Evolutionary conservation across 1,140 invertebrate species (phyloP), one percentile per base, ranked within the genome.

Genomic region (Caenorhabditis briggsae): DNA sequence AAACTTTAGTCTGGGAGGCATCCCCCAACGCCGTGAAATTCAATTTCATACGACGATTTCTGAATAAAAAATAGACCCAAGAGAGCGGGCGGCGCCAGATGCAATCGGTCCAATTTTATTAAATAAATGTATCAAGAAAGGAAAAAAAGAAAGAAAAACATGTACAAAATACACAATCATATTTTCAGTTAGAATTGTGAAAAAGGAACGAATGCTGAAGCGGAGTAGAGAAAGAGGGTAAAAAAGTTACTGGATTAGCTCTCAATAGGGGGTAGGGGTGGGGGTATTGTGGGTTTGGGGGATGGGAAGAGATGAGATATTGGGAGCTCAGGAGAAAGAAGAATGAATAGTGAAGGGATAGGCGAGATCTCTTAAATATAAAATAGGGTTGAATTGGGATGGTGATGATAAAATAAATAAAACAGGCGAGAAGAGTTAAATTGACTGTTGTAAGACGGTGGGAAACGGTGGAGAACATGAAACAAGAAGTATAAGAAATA

Each of bases 51-150:
- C 43, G 16, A 14, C 64, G 18, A 64, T 64, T 64, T 64, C 59
- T 23, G 59, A 64, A 64, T 70, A 43, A 41, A 46, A 46, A 41
- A 46, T 46, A 46, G 64, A 43, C 64, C 33, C 9, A 16, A 11
- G 12, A 53, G 12, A 53, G 50, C 50, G 50, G 9, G 50, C 50
- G 50, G 50, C 46, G 70, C 70, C 70, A n/a, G 70, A 53, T 78
- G 46, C 43, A 78, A 20, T 50, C 18, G n/a, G 50, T n/a, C 11
- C 70, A 78, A 78, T 78, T 78, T 78, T 78, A 78, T 78, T 78
- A 50, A 78, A 78, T 41, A 59, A 59, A 59, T 59, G 50, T 61
- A 33, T 33, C 33, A 33, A 33, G 33, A 33, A 33, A 33, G 33
- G 33, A 2, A 65, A 70, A 43, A 46, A 46, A 5, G 9, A 23